These are phyloP conservation scores for Pelochelys cantorii DNA, from an alignment of 2,797 vertebrate species.

Conservation along the genomic window DNA sequence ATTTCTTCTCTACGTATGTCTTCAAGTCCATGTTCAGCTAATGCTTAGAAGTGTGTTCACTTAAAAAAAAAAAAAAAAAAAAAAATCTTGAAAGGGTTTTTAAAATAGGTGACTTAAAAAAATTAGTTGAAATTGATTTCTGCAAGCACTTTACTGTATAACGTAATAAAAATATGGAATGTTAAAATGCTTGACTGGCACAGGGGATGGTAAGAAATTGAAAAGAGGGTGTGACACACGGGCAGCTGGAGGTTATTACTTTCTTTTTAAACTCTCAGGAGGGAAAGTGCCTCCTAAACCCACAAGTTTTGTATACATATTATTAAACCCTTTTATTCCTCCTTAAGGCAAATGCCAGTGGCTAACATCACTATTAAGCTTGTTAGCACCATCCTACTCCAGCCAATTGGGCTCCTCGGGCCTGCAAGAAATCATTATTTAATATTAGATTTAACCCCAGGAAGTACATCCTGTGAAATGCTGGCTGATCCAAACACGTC, in stretches of 20 bases:
- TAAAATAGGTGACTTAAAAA: slow-evolving; percentile 17
- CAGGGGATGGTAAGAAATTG: not conserved
- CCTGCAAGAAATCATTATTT: not conserved
- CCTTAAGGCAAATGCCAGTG: not conserved
- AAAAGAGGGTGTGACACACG: not conserved
- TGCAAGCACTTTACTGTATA: slow-evolving; percentile 38
- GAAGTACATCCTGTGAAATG: not conserved
- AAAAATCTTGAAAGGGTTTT: slow-evolving; percentile 43
- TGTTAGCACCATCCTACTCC: slow-evolving; percentile 1
- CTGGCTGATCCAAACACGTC: not conserved
- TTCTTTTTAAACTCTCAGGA: not conserved
- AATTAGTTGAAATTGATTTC: slow-evolving; percentile 48
- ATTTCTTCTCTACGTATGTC: not conserved
- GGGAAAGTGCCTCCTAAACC: slow-evolving; percentile 8
- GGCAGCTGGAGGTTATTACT: slow-evolving; percentile 4
- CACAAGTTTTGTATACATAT: not conserved
- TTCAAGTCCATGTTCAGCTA: not conserved
- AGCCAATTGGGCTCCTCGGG: not conserved
- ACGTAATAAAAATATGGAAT: not conserved
- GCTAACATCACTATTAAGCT: not conserved
- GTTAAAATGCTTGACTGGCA: slow-evolving; percentile 35
- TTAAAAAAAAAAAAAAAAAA: not conserved
- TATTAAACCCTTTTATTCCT: slow-evolving; percentile 8
- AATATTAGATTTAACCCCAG: not conserved
- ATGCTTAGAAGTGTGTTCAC: slow-evolving; percentile 29